A percentile compares a stretch with the other conserved stretches of the same genome.
phyloP scores from a whole-genome alignment of 2,888 invertebrate genomes.

The Phania funesta region DNA sequence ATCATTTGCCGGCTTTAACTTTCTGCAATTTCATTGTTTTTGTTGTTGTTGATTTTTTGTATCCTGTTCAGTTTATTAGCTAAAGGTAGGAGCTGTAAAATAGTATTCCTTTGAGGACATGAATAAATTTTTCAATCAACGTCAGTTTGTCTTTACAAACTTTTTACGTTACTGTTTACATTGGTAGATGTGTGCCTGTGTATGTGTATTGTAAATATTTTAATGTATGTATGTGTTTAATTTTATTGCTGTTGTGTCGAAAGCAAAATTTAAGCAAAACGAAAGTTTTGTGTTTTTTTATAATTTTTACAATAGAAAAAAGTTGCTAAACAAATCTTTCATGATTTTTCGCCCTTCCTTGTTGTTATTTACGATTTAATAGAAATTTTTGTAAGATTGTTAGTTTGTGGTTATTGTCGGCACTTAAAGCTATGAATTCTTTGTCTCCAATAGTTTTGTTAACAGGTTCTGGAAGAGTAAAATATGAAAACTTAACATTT shows the following conservation, averaged over 20 bases:
- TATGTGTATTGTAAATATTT: too few relatives aligned
- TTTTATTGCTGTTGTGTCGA: conserved; percentile 21
- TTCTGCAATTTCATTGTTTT: conserved; percentile 25
- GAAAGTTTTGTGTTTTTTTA: conserved; percentile 5
- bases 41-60: conserved; percentile 21
- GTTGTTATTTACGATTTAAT: too few relatives aligned
- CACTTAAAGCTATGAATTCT: too few relatives aligned
- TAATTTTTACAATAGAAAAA: conserved; percentile 4
- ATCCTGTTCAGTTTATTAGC: conserved; percentile 50
- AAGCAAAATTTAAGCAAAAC: conserved; percentile 33
- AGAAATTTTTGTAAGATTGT: too few relatives aligned
- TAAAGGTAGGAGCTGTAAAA: conserved; percentile 48
- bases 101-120: conserved; percentile 65
- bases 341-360: not conserved
- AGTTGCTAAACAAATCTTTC: conserved; percentile 23
- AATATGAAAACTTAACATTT: too few relatives aligned
- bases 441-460: too few relatives aligned
- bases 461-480: too few relatives aligned
- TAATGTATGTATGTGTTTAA: conserved; percentile 13
- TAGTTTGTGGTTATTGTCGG: too few relatives aligned
- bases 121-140: conserved; percentile 72
- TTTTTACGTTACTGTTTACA: conserved; percentile 47
- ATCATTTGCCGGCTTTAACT: conserved; percentile 20
- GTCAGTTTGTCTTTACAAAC: conserved; percentile 67
- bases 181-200: not conserved